Evolutionary conservation across 2,113 vertebrate species (phyloP).

Genomic region (Indicator maculatus): DNA sequence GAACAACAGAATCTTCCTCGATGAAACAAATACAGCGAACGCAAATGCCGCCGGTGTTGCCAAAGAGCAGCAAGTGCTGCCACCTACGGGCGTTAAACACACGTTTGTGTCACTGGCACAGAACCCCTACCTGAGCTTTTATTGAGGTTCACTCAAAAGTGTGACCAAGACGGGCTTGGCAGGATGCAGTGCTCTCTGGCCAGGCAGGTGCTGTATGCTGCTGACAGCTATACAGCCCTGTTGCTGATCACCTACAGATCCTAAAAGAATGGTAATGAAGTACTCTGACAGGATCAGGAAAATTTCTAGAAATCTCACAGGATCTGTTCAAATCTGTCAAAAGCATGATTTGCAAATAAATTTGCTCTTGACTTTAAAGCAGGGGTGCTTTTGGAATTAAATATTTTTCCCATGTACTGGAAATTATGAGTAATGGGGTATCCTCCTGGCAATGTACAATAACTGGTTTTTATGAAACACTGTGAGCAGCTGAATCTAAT

Average conservation of each 20-base stretch:
- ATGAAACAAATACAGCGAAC: rapidly evolving
- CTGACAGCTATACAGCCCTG: neutral
- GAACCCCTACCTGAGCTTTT: neutral
- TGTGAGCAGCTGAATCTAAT: neutral
- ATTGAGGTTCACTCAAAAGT: neutral
- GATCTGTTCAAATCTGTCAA: neutral
- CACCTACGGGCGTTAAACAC: neutral
- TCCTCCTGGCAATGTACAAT: neutral
- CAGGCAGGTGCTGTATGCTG: neutral
- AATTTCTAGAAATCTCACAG: neutral
- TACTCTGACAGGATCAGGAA: rapidly evolving
- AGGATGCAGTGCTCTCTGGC: neutral
- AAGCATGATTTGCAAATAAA: neutral
- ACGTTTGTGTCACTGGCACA: rapidly evolving
- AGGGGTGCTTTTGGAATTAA: neutral
- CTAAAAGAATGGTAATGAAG: neutral
- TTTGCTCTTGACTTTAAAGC: neutral
- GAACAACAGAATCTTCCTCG: neutral
- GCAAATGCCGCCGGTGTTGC: rapidly evolving
- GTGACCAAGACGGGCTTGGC: no score
- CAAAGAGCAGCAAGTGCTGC: neutral
- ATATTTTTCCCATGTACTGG: neutral
- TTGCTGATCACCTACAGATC: neutral
- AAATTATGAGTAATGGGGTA: neutral
- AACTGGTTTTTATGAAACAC: neutral